A percentile compares a stretch with the other conserved stretches of the same genome.
phyloP scores from a whole-genome alignment of 1,140 invertebrate species.

The Drosophila nebulosa region DNA sequence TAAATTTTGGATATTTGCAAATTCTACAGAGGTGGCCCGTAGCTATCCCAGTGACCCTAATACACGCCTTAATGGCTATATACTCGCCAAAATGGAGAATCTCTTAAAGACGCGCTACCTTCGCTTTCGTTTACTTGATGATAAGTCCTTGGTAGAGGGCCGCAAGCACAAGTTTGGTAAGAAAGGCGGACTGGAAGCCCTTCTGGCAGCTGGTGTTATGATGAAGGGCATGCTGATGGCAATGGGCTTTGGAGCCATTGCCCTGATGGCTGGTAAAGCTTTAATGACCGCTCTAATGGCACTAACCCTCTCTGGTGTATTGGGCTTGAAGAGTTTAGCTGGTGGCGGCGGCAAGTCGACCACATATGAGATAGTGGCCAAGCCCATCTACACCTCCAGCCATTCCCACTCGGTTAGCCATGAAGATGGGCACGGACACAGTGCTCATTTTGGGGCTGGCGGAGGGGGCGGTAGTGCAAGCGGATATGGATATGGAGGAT shows the following conservation, averaged over 20 bases:
- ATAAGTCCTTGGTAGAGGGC: conserved; percentile 83
- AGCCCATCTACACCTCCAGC: conserved; percentile 87
- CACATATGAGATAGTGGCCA: conserved; percentile 91
- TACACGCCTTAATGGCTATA: conserved; percentile 88
- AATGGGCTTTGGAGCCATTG: conserved; percentile 88
- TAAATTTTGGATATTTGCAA: neutral
- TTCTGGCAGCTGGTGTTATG: conserved; percentile 84
- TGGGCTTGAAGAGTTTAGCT: conserved; percentile 88
- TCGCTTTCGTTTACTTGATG: conserved; percentile 86
- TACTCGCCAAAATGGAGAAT: conserved; percentile 86
- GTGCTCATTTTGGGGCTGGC: conserved; percentile 82
- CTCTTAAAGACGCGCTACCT: conserved; percentile 88
- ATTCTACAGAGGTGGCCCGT: conserved; percentile 85
- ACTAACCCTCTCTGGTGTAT: conserved; percentile 88
- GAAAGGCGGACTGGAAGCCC: conserved; percentile 83
- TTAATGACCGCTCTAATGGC: conserved; percentile 91
- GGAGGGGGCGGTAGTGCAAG: conserved; percentile 84
- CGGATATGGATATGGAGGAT: conserved; percentile 82
- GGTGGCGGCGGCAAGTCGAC: conserved; percentile 87
- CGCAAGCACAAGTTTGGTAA: conserved; percentile 83
- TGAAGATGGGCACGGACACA: conserved; percentile 83
- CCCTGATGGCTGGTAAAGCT: conserved; percentile 90
- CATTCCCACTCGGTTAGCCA: conserved; percentile 88
- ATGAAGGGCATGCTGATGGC: conserved; percentile 89
- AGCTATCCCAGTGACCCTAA: conserved; percentile 89